Base-by-base conservation (phyloP, 2,888 invertebrate genomes). In the Gastrophysa polygoni region DNA sequence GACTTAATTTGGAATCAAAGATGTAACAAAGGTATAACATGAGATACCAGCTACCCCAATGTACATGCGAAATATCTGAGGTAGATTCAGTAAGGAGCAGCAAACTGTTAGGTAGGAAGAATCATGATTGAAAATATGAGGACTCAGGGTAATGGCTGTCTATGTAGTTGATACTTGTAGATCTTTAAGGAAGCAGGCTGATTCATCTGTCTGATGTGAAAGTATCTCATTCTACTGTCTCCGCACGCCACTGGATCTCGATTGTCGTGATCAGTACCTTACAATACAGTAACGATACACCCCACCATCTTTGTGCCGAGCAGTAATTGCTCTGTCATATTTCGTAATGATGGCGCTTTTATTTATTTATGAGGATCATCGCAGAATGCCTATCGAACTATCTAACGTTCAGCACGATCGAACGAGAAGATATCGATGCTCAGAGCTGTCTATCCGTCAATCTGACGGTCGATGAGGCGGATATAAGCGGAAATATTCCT, bases 241-340 rank as follows among this genome's bases (percentile, higher is more conserved):
- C 7, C 7, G 24, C 24, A 32, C 11, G 32, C 10, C 32, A 32
- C 11, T 11, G 11, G 10, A 11, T 7, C 32, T 2, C 32, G 4
- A 11, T 32, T 2, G 10, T 10, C 32, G 32, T 63, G 57, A 63
- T 56, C n/a, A n/a, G n/a, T n/a, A n/a, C n/a, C n/a, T n/a, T n/a
- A n/a, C n/a, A 63, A 59, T 58, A 28, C 55, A 49, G 55, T 44
- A 59, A 55, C 63, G 63, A 59, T 62, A 24, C 7, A 24, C 24
- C 43, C 52, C 32, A 54, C 54, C 49, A 55, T 62, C 58, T 58
- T 62, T 55, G 51, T 63, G 32, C 20, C 47, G 48, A 44, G 24
- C 50, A 16, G 43, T 62, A 62, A 63, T 63, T 63, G 63, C 59
- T 48, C 21, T 58, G 59, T 63, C 61, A 61, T 58, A 59, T 58